These are phyloP conservation scores for Lordiphosa andalusiaca DNA, from an alignment of 2,888 invertebrate species.

Conservation along the genomic window DNA sequence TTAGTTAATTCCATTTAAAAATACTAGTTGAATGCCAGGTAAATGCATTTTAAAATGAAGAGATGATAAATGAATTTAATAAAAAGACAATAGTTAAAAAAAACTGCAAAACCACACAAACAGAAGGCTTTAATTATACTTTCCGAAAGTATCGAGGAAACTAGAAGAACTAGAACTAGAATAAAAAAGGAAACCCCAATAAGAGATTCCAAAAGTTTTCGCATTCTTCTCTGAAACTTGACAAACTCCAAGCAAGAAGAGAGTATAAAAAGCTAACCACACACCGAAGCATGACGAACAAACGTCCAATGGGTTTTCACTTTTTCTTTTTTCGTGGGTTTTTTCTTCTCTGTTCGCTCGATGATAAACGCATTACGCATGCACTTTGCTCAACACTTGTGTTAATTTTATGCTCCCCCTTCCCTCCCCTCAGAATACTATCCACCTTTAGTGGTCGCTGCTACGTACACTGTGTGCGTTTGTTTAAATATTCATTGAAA, in stretches of 20 bases:
- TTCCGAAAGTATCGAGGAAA: too few relatives aligned
- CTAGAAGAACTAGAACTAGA: too few relatives aligned
- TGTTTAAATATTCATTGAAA: conserved; percentile 68
- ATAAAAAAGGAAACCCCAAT: too few relatives aligned
- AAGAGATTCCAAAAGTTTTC: not conserved
- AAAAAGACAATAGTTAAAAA: too few relatives aligned
- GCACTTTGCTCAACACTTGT: conserved; percentile 76
- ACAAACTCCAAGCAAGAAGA: not conserved
- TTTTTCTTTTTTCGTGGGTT: conserved; percentile 3
- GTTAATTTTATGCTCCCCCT: conserved; percentile 63
- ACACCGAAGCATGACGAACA: conserved; percentile 38
- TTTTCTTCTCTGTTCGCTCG: conserved; percentile 6
- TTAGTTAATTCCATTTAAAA: too few relatives aligned
- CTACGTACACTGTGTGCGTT: conserved; percentile 34
- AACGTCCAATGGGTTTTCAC: conserved; percentile 16
- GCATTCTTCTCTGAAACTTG: too few relatives aligned
- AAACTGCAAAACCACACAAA: too few relatives aligned
- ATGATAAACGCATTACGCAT: conserved; percentile 60
- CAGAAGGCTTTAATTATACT: too few relatives aligned
- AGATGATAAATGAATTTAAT: too few relatives aligned
- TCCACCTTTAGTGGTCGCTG: conserved; percentile 6
- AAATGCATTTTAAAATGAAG: too few relatives aligned
- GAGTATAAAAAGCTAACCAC: conserved; percentile 6
- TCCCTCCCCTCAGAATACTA: conserved; percentile 9
- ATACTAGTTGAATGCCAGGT: too few relatives aligned